Percentiles rank a stretch among this genome's conserved stretches.
Evolutionary conservation across 2,797 vertebrate genomes (phyloP).

Genomic region (Enteromius trimaculatus): DNA sequence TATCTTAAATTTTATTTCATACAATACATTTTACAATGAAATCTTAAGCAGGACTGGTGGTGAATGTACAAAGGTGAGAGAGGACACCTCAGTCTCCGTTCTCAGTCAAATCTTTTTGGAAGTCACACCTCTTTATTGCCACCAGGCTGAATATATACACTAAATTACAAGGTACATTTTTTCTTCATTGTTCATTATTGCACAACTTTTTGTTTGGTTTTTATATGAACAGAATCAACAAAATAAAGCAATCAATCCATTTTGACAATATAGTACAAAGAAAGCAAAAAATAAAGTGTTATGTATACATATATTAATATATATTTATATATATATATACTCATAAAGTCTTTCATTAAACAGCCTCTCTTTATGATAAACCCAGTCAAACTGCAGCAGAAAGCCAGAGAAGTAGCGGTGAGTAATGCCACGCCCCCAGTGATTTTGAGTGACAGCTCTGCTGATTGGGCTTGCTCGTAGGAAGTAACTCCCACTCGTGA

Average conservation of each 20-base stretch:
- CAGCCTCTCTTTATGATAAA: slow-evolving; percentile 35
- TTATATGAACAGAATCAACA: slow-evolving; percentile 61
- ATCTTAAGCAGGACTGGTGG: slow-evolving; percentile 51
- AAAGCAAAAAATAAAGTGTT: slow-evolving; percentile 61
- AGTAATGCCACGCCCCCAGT: slow-evolving; percentile 7
- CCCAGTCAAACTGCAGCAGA: slow-evolving; percentile 31
- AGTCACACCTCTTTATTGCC: slow-evolving; percentile 62
- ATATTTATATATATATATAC: slow-evolving; percentile 51
- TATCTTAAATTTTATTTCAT: slow-evolving; percentile 66
- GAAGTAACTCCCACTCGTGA: neutral
- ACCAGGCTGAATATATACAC: slow-evolving; percentile 60
- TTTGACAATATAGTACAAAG: slow-evolving; percentile 62
- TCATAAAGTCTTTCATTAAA: slow-evolving; percentile 57
- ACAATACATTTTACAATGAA: slow-evolving; percentile 67
- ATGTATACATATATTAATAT: slow-evolving; percentile 56
- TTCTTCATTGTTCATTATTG: slow-evolving; percentile 61
- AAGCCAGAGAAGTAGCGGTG: slow-evolving; percentile 17
- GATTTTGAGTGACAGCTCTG: slow-evolving; percentile 29
- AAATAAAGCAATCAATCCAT: slow-evolving; percentile 60
- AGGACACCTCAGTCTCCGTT: slow-evolving; percentile 32
- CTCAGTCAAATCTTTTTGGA: slow-evolving; percentile 46
- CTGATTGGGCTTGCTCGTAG: slow-evolving; percentile 25
- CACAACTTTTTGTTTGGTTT: slow-evolving; percentile 64
- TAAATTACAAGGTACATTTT: slow-evolving; percentile 58
- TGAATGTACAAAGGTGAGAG: slow-evolving; percentile 54